These are phyloP conservation scores for Panthera leo DNA, from an alignment of 2,113 vertebrate species.

Conservation along the genomic window DNA sequence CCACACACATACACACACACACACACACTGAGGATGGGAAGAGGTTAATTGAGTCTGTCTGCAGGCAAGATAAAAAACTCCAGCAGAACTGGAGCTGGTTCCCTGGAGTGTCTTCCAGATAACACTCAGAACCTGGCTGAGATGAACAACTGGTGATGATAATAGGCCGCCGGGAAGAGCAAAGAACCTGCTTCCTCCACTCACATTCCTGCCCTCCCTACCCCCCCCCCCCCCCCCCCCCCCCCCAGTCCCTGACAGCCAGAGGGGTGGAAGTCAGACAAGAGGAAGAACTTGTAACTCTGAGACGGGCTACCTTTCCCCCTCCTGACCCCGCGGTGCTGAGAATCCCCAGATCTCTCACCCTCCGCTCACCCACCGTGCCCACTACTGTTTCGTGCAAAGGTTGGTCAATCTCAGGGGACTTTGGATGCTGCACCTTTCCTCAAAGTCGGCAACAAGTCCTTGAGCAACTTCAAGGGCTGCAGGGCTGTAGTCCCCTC, in stretches of 20 bases:
- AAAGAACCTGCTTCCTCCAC: not conserved
- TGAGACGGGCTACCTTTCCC: not conserved
- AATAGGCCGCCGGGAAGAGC: too few species aligned
- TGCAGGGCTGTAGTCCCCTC: not conserved
- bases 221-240: too few species aligned
- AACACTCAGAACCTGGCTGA: not conserved
- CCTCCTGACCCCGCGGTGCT: not conserved
- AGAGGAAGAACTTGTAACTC: not conserved
- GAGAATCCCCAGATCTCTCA: not conserved
- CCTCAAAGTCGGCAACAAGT: not conserved
- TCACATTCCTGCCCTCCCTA: too few species aligned
- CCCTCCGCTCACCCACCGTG: not conserved
- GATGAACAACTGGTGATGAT: not conserved
- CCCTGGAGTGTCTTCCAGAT: slow-evolving; percentile 21
- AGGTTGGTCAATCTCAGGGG: not conserved
- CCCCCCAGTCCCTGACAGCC: not conserved
- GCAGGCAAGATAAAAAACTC: not conserved
- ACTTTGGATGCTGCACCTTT: not conserved
- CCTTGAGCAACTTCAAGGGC: slow-evolving; percentile 13
- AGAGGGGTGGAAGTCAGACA: not conserved
- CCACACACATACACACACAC: rapidly evolving
- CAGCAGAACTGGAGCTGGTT: not conserved
- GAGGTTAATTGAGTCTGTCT: not conserved
- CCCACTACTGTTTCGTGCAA: not conserved
- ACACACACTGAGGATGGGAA: not conserved